A percentile compares a stretch with the other conserved stretches of the same genome.
phyloP scores from a whole-genome alignment of 1,140 invertebrate species.

The Chrysomallon squamiferum region DNA sequence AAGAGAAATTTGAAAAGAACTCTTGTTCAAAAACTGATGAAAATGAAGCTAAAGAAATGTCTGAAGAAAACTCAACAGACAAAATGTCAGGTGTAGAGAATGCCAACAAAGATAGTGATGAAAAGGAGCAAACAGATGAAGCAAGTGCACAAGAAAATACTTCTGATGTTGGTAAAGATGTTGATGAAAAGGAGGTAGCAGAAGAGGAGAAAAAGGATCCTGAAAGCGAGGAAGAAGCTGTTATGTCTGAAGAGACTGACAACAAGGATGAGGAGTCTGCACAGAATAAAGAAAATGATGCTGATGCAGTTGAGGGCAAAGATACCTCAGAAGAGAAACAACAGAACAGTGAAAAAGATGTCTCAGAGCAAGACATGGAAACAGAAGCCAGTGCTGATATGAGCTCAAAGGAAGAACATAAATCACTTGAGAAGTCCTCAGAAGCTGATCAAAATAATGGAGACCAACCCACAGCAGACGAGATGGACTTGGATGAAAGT shows the following conservation, averaged over 20 bases:
- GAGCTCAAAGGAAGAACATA: conserved; percentile 1
- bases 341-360: conserved; percentile 11
- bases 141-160: conserved; percentile 13
- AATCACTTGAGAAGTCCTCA: conserved; percentile 9
- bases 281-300: conserved; percentile 8
- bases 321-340: not conserved
- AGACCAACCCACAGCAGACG: too few species aligned
- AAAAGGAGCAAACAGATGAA: conserved; percentile 12
- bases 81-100: conserved; percentile 1
- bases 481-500: not conserved
- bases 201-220: conserved; percentile 14
- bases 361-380: not conserved
- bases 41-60: too few species aligned
- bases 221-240: not conserved
- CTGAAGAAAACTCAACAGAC: too few species aligned
- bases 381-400: conserved; percentile 6
- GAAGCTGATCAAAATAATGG: conserved; percentile 9
- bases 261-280: conserved; percentile 19
- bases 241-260: not conserved
- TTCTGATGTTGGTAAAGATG: not conserved
- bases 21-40: not conserved
- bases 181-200: conserved; percentile 14
- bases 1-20: not conserved
- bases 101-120: conserved; percentile 7
- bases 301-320: not conserved